A percentile compares a stretch with the other conserved stretches of the same genome.
Conservation (phyloP, 1,140 invertebrate species). For the Oncopodura yosiiana region DNA sequence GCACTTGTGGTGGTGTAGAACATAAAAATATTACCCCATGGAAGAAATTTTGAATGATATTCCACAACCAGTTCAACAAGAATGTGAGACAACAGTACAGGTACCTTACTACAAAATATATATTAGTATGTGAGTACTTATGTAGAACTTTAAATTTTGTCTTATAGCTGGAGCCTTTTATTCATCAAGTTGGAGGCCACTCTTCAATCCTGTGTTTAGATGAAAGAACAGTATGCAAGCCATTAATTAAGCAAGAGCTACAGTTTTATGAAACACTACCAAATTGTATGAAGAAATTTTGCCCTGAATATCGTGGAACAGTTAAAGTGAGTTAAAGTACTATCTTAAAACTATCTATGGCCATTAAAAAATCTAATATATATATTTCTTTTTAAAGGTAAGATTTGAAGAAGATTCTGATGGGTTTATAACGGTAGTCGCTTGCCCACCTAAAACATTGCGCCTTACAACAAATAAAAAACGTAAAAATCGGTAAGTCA, state of each 20-base stretch:
- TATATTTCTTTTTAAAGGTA: too few relatives aligned
- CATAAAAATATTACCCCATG: too few relatives aligned
- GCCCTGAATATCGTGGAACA: slow-evolving; percentile 44
- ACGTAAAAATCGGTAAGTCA: slow-evolving; percentile 29
- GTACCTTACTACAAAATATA: slow-evolving; percentile 14
- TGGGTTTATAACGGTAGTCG: slow-evolving; percentile 45
- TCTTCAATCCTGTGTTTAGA: slow-evolving; percentile 49
- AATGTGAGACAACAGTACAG: slow-evolving; percentile 35
- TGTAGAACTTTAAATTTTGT: background rate
- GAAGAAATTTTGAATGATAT: slow-evolving; percentile 34
- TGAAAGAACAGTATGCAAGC: slow-evolving; percentile 51
- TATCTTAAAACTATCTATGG: too few relatives aligned
- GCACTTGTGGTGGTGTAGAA: too few relatives aligned
- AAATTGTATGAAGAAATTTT: slow-evolving; percentile 44
- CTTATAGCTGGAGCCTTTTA: slow-evolving; percentile 43
- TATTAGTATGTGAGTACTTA: background rate
- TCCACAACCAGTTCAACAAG: too few relatives aligned
- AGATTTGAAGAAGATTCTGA: slow-evolving; percentile 39
- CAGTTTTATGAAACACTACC: slow-evolving; percentile 50
- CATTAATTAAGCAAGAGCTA: slow-evolving; percentile 48
- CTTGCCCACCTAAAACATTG: slow-evolving; percentile 40
- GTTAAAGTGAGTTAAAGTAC: slow-evolving; percentile 38
- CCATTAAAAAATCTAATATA: too few relatives aligned
- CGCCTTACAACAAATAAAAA: slow-evolving; percentile 27
- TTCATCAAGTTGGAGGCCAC: slow-evolving; percentile 51